Base-by-base conservation (phyloP, 2,888 invertebrate species). In the Phymatocera aterrima region DNA sequence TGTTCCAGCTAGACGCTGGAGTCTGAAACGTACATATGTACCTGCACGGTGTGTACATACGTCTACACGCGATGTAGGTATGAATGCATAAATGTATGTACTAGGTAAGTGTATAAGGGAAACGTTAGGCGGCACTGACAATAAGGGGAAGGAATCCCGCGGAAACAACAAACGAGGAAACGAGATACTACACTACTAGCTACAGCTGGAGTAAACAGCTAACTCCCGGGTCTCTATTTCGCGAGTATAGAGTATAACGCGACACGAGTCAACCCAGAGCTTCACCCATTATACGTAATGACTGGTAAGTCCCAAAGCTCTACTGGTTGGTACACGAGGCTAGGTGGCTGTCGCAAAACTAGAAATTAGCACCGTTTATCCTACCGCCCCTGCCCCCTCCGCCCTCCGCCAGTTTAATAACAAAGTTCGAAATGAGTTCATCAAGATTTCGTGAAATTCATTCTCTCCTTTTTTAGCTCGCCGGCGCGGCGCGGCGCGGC, bases 361-460 rank as follows among this genome's bases (percentile, higher is more conserved):
- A 78, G 81, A 81, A n/a, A 83, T 81, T 81, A 82, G 80, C 81
- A 79, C 80, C 77, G 65, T 81, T 82, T 80, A 54, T 40, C 77
- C n/a, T n/a, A n/a, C n/a, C n/a, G n/a, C n/a, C n/a, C n/a, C n/a
- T n/a, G n/a, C n/a, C n/a, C n/a, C n/a, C n/a, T n/a, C n/a, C n/a
- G n/a, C n/a, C n/a, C n/a, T n/a, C n/a, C n/a, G n/a, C 80, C 24
- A 40, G 64, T 65, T 80, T 80, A 81, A 83, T 84, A 85, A 84
- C 83, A 82, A 83, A 85, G 82, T 83, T 83, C 77, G 51, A 74
- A 78, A 79, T 68, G 80, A 83, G 83, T 83, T 85, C 84, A 84
- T 83, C 84, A 85, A 85, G 84, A 85, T 85, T 83, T 84, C 80
- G 81, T 80, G 37, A 77, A 80, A 83, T 83, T 83, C 82, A 82